A percentile compares a stretch with the other conserved stretches of the same genome.
Conservation (phyloP, 2,113 vertebrate species). For the Helogale parvula region DNA sequence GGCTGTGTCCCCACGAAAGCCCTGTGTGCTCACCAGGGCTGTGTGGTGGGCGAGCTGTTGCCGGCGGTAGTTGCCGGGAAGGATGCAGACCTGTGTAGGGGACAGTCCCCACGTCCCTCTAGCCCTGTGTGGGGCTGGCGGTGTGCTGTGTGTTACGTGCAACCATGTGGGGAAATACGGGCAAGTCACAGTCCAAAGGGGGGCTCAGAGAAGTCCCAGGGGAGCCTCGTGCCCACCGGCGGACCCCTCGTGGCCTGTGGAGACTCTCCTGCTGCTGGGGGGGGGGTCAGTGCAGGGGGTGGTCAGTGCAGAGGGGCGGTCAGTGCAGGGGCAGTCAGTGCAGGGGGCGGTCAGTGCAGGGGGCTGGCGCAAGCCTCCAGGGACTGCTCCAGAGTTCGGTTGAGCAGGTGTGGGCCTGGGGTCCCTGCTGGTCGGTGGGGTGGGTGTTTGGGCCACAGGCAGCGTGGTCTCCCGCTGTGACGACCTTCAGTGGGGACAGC, state of each 20-base stretch:
- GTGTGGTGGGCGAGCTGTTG: neutral
- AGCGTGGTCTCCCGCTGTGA: fast-evolving
- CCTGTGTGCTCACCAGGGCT: neutral
- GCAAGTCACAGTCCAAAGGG: too few species aligned
- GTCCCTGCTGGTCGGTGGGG: neutral
- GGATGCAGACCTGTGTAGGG: too few species aligned
- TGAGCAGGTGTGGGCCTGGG: neutral
- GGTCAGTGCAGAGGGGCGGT: neutral
- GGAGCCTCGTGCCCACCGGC: fast-evolving
- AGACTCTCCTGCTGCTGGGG: neutral
- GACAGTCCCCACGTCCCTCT: neutral
- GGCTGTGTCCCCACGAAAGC: neutral
- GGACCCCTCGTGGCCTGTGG: neutral
- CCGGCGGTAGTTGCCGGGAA: neutral
- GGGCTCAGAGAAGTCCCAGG: neutral
- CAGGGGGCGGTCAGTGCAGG: fast-evolving
- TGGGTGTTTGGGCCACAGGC: too few species aligned
- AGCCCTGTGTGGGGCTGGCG: neutral
- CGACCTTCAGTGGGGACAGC: neutral
- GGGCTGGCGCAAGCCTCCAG: neutral
- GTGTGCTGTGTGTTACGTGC: neutral
- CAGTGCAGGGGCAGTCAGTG: too few species aligned
- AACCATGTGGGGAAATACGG: neutral
- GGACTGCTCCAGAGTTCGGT: neutral
- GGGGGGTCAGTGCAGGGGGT: too few species aligned